Conservation (phyloP, 2,113 vertebrate genomes). For the Erythrocercus mccallii region DNA sequence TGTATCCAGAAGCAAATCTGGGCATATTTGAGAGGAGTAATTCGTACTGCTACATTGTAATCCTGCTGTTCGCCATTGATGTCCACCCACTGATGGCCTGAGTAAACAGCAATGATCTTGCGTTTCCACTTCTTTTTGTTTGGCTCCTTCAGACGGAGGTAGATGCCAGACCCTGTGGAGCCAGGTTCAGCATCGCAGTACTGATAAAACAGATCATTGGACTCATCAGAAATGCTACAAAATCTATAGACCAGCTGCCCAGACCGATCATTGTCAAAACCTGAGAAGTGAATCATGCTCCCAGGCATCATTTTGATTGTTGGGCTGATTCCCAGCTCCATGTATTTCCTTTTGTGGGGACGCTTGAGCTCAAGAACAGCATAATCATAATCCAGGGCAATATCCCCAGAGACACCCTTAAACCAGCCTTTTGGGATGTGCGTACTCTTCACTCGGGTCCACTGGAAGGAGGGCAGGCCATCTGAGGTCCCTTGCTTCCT, state of each 20-base stretch:
- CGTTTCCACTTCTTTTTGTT: slow-evolving; percentile 89
- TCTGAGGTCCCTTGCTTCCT: slow-evolving; percentile 56
- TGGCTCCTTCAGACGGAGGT: slow-evolving; percentile 90
- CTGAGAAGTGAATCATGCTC: slow-evolving; percentile 94
- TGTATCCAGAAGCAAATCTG: slow-evolving; percentile 97
- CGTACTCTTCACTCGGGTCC: slow-evolving; percentile 91
- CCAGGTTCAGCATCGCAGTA: slow-evolving; percentile 92
- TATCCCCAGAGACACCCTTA: slow-evolving; percentile 72
- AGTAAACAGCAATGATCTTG: slow-evolving; percentile 92
- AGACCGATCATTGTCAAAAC: slow-evolving; percentile 88
- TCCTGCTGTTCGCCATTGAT: slow-evolving; percentile 87
- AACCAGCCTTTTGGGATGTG: slow-evolving; percentile 95
- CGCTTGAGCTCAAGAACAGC: slow-evolving; percentile 91
- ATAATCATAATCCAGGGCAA: slow-evolving; percentile 90
- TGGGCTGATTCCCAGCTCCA: slow-evolving; percentile 91
- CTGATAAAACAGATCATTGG: slow-evolving; percentile 90
- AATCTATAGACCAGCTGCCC: slow-evolving; percentile 93
- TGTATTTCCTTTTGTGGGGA: slow-evolving; percentile 83
- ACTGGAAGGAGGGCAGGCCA: slow-evolving; percentile 84
- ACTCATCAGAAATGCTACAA: slow-evolving; percentile 92
- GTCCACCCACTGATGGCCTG: slow-evolving; percentile 94
- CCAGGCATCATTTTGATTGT: slow-evolving; percentile 85
- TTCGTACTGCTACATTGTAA: slow-evolving; percentile 95
- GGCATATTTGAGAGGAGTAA: slow-evolving; percentile 93
- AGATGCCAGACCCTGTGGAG: slow-evolving; percentile 92